Base-by-base conservation (phyloP, 2,888 invertebrate genomes). In the Ypsolopha scabrella region DNA sequence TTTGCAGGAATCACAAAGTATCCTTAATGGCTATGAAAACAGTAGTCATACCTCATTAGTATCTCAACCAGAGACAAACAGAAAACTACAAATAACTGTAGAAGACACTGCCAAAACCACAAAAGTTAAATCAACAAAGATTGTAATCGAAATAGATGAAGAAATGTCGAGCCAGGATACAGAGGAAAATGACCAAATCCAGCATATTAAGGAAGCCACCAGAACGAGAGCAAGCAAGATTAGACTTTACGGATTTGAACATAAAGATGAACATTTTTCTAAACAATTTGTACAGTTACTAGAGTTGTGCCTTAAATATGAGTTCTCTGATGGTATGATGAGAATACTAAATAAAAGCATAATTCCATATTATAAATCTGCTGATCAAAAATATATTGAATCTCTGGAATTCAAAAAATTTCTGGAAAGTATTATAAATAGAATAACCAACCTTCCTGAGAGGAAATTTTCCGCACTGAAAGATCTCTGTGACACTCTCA, bases 381-480 rank as follows among this genome's bases (percentile, higher is more conserved):
- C 64, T 4, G 60, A 63, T 39, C 49, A 57, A n/a, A 43, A 49
- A 1, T 75, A 66, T 48, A 75, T 64, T 51, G 55, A 60, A 36
- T 72, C 76, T 0, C 13, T 55, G 8, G 41, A 51, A 24, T 70
- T 73, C 52, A 54, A 64, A 41, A 62, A 53, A 34, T 13, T 68
- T 6, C 41, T 81, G 14, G 57, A 55, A 4, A 63, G 53, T 13
- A 64, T 62, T 0, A 48, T 66, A 7, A 52, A 38, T 9, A 51
- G 56, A 1, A 48, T 82, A 24, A 58, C 65, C 24, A 51, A 38
- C 7, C 60, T 70, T 51, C 79, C 80, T 0, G 6, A 53, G 6
- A 58, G 57, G 13, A 80, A 73, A 55, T 80, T 68, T 60, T 58
- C 65, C 1, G 70, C 72, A 53, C 54, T 82, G 1, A 73, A 70